These are phyloP conservation scores for Cheilosia vulpina DNA, from an alignment of 2,888 invertebrate species.

Conservation along the genomic window DNA sequence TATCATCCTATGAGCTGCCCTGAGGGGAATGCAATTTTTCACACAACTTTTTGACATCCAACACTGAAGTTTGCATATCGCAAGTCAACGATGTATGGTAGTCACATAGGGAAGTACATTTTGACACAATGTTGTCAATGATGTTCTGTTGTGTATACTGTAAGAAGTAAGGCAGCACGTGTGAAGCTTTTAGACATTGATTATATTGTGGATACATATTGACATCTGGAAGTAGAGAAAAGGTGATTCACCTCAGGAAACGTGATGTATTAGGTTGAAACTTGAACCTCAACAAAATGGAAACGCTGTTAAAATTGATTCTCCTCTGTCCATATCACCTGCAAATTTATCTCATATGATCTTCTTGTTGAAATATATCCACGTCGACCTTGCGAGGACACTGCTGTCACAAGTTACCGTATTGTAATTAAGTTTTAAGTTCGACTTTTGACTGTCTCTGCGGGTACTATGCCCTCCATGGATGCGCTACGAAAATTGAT, in stretches of 20 bases:
- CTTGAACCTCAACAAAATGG: background rate
- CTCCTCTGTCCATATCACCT: background rate
- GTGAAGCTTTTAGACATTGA: no score
- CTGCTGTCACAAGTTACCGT: background rate
- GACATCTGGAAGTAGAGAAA: background rate
- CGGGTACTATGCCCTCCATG: background rate
- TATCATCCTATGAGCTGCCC: background rate
- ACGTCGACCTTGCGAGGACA: background rate
- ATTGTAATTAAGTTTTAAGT: background rate
- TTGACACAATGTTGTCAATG: background rate
- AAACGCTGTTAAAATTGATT: background rate
- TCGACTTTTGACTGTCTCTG: background rate
- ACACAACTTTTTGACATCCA: background rate
- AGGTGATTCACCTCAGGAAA: background rate
- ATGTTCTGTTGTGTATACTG: background rate
- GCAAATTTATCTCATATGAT: background rate
- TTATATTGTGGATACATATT: no score
- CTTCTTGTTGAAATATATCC: background rate
- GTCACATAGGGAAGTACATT: background rate
- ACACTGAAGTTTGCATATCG: background rate
- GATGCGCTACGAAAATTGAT: background rate
- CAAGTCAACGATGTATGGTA: background rate
- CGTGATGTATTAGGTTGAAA: background rate
- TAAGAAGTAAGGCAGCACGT: background rate
- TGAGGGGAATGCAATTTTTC: conserved; percentile 2